Evolutionary conservation across 2,797 vertebrate genomes (phyloP).

Genomic region (Cuculus canorus): DNA sequence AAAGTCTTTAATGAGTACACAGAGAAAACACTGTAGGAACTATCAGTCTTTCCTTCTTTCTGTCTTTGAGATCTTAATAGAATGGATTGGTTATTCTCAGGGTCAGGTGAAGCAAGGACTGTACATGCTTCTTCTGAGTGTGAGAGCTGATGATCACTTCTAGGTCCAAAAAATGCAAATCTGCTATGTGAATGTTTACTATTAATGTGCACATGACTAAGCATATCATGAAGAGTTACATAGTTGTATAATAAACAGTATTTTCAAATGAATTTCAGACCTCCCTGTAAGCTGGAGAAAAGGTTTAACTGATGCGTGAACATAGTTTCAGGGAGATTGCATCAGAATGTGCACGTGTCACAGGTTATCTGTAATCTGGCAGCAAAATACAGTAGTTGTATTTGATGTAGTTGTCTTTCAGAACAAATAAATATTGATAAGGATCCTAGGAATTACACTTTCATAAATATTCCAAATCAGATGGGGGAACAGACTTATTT

Average conservation of each 20-base stretch:
- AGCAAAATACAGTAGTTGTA: background rate
- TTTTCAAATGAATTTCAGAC: background rate
- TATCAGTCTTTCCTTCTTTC: background rate
- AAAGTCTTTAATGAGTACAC: background rate
- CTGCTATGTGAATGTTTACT: background rate
- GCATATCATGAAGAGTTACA: background rate
- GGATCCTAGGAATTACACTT: background rate
- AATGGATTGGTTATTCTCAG: background rate
- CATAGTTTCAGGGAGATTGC: background rate
- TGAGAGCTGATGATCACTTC: background rate
- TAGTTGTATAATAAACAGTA: background rate
- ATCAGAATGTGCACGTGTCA: background rate
- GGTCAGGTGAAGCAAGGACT: background rate
- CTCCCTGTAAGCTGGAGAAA: background rate
- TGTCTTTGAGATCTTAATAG: background rate
- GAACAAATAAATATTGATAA: background rate
- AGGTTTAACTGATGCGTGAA: background rate
- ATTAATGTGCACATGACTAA: background rate
- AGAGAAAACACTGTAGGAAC: background rate
- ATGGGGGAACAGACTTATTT: background rate
- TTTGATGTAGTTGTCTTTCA: background rate
- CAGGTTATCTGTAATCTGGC: background rate
- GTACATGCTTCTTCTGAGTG: fast-evolving
- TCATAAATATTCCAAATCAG: background rate
- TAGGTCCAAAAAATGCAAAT: background rate